Evolutionary conservation across 2,888 invertebrate species (phyloP).

Genomic region (Mimas tiliae): DNA sequence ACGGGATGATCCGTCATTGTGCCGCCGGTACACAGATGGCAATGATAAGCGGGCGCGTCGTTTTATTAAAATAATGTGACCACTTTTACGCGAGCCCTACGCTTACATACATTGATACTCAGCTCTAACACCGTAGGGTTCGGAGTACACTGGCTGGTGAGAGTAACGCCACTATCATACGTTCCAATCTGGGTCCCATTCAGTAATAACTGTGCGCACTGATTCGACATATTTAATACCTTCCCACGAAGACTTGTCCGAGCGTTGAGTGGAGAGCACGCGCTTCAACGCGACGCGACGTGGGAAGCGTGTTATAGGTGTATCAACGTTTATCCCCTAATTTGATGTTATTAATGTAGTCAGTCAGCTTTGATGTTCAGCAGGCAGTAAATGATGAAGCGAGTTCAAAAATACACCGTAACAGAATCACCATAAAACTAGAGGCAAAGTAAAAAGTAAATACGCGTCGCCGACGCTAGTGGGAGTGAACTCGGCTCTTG

Average conservation of each 20-base stretch:
- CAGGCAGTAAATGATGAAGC: constrained; percentile 30
- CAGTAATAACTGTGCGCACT: constrained; percentile 63
- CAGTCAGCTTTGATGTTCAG: constrained; percentile 37
- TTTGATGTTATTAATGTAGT: constrained; percentile 38
- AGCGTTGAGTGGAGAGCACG: constrained; percentile 56
- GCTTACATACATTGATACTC: constrained; percentile 25
- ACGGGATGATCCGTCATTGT: constrained; percentile 82
- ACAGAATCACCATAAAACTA: constrained; percentile 24
- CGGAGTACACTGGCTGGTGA: constrained; percentile 50
- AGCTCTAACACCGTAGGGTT: constrained; percentile 38
- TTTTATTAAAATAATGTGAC: constrained; percentile 74
- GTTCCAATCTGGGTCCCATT: constrained; percentile 71
- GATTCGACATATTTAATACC: constrained; percentile 75
- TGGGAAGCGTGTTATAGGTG: constrained; percentile 51
- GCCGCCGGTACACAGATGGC: constrained; percentile 71
- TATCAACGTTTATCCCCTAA: constrained; percentile 28
- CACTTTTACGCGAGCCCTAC: constrained; percentile 50
- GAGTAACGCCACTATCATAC: constrained; percentile 65
- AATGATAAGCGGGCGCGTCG: constrained; percentile 76
- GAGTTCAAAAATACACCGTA: constrained; percentile 26
- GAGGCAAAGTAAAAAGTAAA: constrained; percentile 22
- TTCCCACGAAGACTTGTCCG: constrained; percentile 75
- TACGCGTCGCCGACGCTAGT: not conserved
- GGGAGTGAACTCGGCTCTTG: not conserved
- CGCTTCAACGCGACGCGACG: constrained; percentile 58